Evolutionary conservation across 2,113 vertebrate species (phyloP), one percentile per base, ranked within the genome.

Genomic region (Oceanodroma tethys): DNA sequence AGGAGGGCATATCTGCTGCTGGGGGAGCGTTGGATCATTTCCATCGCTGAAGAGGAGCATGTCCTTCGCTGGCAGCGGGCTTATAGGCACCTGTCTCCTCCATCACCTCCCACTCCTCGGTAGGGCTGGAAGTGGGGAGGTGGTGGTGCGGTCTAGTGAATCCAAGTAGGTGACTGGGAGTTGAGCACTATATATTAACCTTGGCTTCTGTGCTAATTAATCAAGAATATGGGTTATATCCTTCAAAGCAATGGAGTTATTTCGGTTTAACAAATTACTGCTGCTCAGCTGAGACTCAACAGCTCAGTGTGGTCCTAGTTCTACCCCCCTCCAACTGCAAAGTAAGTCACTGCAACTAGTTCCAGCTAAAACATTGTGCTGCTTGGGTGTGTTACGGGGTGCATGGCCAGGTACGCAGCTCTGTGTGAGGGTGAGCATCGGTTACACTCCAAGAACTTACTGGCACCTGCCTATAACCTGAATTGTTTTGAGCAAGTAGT

Each of bases 171-270:
- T 81, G 95, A 55, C 56, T 47, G 90, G 67, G 70, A 81, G 43
- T 14, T 25, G 38, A 88, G 59, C 42, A 4, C 86, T 55, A 2
- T 3, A 6, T 47, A 66, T 92, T 95, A 88, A 97, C 94, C 96
- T 97, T 92, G 82, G 21, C 79, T 82, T 74, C 81, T 66, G 86
- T 75, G 87, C 93, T 95, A 96, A 93, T 95, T 96, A 96, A 60
- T 72, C 56, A 17, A 60, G 73, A 87, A 94, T 90, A 72, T 82
- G 93, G 96, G 91, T 97, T 94, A 75, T 71, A 62, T 29, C 78
- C n/a, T 91, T 93, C 90, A 82, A 68, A 93, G 43, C 76, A 60
- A 6, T 0, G 0, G 52, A 89, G 84, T 89, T 86, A 89, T 96
- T 96, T 97, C 3, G 3, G 80, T 86, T 86, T 38, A 71, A 72